Evolutionary conservation across 2,888 invertebrate genomes (phyloP).

Genomic region (Cheilosia impressa): DNA sequence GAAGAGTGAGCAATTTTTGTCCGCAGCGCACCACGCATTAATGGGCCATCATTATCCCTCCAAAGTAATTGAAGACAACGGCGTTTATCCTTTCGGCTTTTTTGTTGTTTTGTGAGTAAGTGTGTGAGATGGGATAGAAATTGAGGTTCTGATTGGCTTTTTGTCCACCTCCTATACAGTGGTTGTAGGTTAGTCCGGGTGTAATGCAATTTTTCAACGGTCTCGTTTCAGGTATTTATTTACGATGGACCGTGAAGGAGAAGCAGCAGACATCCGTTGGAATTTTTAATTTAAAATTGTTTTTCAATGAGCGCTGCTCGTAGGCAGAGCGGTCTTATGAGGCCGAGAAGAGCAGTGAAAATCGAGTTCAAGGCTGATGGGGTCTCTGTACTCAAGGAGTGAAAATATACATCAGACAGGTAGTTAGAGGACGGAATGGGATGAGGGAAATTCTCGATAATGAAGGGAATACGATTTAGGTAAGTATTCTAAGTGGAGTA

Average conservation of each 20-base stretch:
- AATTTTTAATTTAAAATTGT: conserved; percentile 64
- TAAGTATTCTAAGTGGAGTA: background rate
- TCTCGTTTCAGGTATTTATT: conserved; percentile 39
- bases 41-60: conserved; percentile 57
- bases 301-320: conserved; percentile 39
- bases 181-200: conserved; percentile 4
- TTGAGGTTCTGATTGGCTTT: conserved; percentile 47
- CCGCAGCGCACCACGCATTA: conserved; percentile 38
- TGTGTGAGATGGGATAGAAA: conserved; percentile 14
- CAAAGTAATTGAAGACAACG: conserved; percentile 68
- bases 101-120: conserved; percentile 2
- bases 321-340: conserved; percentile 15
- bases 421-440: background rate
- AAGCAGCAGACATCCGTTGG: conserved; percentile 42
- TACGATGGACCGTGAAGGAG: conserved; percentile 37
- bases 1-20: conserved; percentile 55
- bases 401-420: conserved; percentile 3
- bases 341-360: conserved; percentile 11
- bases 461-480: background rate
- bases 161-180: conserved; percentile 24
- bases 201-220: conserved; percentile 21
- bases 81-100: conserved; percentile 57
- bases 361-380: conserved; percentile 54
- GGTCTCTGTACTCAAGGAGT: conserved; percentile 16
- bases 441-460: background rate